A percentile compares a stretch with the other conserved stretches of the same genome.
Evolutionary conservation across 2,113 vertebrate genomes (phyloP).

Genomic region (Scomber colias): DNA sequence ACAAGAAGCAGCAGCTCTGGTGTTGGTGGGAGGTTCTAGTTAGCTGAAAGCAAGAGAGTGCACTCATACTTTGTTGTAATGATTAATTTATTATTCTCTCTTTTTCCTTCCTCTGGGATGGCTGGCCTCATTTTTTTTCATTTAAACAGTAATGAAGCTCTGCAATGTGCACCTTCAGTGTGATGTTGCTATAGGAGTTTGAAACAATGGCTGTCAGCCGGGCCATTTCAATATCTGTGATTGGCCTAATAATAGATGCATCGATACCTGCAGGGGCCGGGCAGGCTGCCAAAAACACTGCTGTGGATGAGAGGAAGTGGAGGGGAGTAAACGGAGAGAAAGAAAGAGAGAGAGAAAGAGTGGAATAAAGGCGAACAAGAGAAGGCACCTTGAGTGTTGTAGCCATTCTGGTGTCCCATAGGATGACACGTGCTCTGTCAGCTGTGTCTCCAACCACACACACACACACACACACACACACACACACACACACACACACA

Average conservation of each 20-base stretch:
- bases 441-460: conserved; percentile 28
- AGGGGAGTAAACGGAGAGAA: background rate
- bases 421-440: conserved; percentile 52
- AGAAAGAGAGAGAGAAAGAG: conserved; percentile 3
- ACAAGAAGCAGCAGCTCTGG: conserved; percentile 12
- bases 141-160: conserved; percentile 55
- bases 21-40: conserved; percentile 47
- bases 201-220: conserved; percentile 59
- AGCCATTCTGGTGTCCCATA: conserved; percentile 49
- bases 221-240: conserved; percentile 68
- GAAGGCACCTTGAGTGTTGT: conserved; percentile 68
- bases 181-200: conserved; percentile 43
- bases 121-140: conserved; percentile 64
- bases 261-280: conserved; percentile 75
- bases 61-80: conserved; percentile 67
- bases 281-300: conserved; percentile 51
- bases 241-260: conserved; percentile 81
- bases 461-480: no score
- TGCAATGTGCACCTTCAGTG: conserved; percentile 45
- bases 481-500: background rate
- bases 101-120: conserved; percentile 55
- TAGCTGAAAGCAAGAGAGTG: conserved; percentile 62
- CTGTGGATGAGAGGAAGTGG: background rate
- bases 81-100: conserved; percentile 74
- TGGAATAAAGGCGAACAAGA: conserved; percentile 34